Base-by-base conservation (phyloP, 2,113 vertebrate species). In the Pelecanoides urinatrix region DNA sequence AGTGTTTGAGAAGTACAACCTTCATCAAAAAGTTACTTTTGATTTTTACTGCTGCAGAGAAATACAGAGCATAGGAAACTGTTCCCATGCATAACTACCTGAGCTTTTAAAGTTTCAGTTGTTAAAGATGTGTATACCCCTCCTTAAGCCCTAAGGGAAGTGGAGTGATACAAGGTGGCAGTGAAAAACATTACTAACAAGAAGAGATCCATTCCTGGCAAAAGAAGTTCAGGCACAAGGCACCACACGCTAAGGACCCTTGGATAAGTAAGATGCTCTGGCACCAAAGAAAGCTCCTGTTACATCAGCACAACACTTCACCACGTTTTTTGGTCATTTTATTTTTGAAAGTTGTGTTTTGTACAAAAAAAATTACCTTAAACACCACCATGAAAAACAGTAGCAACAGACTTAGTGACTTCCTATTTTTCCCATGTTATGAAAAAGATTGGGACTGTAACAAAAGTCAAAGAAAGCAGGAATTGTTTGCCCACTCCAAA, bases 291-390 rank as follows among this genome's bases (percentile, higher is more conserved):
- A 88, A 55, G 40, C 18, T 84, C 44, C 55, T 86, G 9, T 38
- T 62, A 77, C 32, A 91, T 47, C 50, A 97, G 23, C 70, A 84
- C n/a, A 42, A 67, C 36, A 44, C 62, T 92, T 80, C 10, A 74
- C 49, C 52, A 23, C 27, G 4, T 61, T 87, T 97, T 97, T 96
- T 76, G 53, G 94, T 96, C 58, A 76, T 90, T 97, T 98, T 98
- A 98, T 96, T 97, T 94, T 96, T 95, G 56, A 95, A 96, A 97
- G 65, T 96, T 94, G 75, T 97, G 86, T 97, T 98, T 98, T 94
- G 67, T 98, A 98, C 97, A 98, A 98, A 98, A 98, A 97, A 96
- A 95, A 90, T 86, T 65, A 88, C 78, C 83, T 94, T 83, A 59
- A 94, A 97, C 80, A 90, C 81, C 96, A 96, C 88, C 92, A 96